Conservation (phyloP, 1,140 invertebrate species). For the Drosophila parabipectinata region DNA sequence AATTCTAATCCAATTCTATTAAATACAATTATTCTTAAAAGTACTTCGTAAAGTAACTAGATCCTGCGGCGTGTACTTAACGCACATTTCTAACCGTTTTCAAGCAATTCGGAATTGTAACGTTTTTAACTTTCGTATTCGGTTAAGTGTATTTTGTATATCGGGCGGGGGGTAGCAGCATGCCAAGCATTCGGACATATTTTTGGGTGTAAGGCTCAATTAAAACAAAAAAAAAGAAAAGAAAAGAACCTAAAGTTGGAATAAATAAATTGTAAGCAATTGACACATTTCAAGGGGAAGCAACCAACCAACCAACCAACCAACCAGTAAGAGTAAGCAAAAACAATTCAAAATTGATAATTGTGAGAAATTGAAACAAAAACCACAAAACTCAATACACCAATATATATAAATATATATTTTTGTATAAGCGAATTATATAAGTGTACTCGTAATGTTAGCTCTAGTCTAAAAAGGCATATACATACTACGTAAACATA, state of each 20-base stretch:
- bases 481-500: neutral
- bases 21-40: constrained; percentile 18
- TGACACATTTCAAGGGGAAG: constrained; percentile 59
- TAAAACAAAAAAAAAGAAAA: constrained; percentile 19
- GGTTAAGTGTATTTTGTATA: constrained; percentile 55
- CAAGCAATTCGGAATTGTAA: constrained; percentile 41
- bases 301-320: constrained; percentile 12
- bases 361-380: constrained; percentile 11
- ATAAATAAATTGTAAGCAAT: constrained; percentile 45
- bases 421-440: constrained; percentile 71
- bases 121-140: constrained; percentile 30
- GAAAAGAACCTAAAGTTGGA: constrained; percentile 8
- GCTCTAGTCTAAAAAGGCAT: constrained; percentile 54
- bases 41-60: constrained; percentile 16
- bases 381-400: constrained; percentile 29
- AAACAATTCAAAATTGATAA: constrained; percentile 50
- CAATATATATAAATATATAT: constrained; percentile 53
- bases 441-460: constrained; percentile 56
- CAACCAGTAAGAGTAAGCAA: constrained; percentile 9
- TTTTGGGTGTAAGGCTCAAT: constrained; percentile 65
- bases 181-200: constrained; percentile 79
- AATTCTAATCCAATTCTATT: constrained; percentile 54
- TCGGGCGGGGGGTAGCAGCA: constrained; percentile 35
- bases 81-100: constrained; percentile 43
- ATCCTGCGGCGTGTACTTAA: constrained; percentile 54